phyloP scores from a whole-genome alignment of 1,140 invertebrate genomes.

The Heliconius eleuchia region DNA sequence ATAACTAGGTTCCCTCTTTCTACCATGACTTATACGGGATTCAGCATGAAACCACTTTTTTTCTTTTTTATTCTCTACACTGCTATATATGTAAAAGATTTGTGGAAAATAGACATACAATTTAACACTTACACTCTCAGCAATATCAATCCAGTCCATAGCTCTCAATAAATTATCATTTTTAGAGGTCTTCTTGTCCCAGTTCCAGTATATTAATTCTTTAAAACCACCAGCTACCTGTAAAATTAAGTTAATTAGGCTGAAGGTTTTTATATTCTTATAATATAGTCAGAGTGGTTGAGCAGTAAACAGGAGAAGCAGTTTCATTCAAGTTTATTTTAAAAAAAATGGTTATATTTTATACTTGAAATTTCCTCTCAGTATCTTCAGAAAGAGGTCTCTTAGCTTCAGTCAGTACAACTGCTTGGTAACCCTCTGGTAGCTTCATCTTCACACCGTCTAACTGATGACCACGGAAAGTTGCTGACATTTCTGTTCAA shows the following conservation, averaged over 20 bases:
- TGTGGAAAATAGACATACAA: too few species aligned
- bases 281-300: too few species aligned
- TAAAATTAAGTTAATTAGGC: conserved; percentile 18
- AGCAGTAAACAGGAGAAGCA: neutral
- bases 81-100: too few species aligned
- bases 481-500: conserved; percentile 52
- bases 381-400: conserved; percentile 82
- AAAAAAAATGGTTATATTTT: neutral
- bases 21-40: too few species aligned
- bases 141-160: conserved; percentile 89
- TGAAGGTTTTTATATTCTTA: too few species aligned
- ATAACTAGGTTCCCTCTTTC: too few species aligned
- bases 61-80: too few species aligned
- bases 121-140: conserved; percentile 84
- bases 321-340: neutral
- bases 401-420: conserved; percentile 85
- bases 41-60: neutral
- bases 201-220: conserved; percentile 89
- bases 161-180: conserved; percentile 86
- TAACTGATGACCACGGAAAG: conserved; percentile 87
- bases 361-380: conserved; percentile 83
- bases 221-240: conserved; percentile 81
- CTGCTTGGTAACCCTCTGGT: conserved; percentile 85
- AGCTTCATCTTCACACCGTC: conserved; percentile 83
- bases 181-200: conserved; percentile 86